A percentile compares a stretch with the other conserved stretches of the same genome.
These are phyloP conservation scores for Glaucidium brasilianum DNA, from an alignment of 2,113 vertebrate species.

Conservation along the genomic window DNA sequence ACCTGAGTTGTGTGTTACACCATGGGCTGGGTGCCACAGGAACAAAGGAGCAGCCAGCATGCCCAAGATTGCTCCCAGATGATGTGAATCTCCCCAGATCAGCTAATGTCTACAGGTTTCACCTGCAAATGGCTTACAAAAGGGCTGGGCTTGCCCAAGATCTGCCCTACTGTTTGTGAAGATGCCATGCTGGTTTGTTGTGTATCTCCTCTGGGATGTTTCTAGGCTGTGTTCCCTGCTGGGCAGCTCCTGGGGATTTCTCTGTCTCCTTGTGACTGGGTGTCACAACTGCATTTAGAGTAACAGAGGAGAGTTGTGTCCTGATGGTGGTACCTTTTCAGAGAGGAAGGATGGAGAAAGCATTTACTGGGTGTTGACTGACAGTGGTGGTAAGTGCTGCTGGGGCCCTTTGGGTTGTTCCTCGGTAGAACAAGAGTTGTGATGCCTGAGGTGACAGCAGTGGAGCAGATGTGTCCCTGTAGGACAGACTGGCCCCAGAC, in stretches of 20 bases:
- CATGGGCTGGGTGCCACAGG: background rate
- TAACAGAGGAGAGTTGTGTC: background rate
- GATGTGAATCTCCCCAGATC: background rate
- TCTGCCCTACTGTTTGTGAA: accelerated
- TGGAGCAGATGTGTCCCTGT: background rate
- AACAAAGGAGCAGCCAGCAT: background rate
- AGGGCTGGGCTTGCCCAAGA: background rate
- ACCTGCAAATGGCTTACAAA: background rate
- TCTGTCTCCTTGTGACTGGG: background rate
- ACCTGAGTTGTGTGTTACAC: no score
- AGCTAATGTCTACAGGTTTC: background rate
- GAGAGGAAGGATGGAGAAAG: background rate
- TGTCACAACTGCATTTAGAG: background rate
- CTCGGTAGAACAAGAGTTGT: background rate
- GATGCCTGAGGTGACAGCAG: background rate
- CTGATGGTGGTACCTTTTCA: background rate
- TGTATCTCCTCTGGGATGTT: accelerated
- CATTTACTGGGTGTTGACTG: background rate
- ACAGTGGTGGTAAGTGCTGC: background rate
- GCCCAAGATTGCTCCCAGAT: background rate
- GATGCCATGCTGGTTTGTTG: accelerated
- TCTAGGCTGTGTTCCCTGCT: background rate
- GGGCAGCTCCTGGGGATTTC: background rate
- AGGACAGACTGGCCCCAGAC: background rate
- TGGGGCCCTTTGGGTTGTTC: background rate